Conservation (phyloP, 2,113 vertebrate species). For the Neoarius graeffei region DNA sequence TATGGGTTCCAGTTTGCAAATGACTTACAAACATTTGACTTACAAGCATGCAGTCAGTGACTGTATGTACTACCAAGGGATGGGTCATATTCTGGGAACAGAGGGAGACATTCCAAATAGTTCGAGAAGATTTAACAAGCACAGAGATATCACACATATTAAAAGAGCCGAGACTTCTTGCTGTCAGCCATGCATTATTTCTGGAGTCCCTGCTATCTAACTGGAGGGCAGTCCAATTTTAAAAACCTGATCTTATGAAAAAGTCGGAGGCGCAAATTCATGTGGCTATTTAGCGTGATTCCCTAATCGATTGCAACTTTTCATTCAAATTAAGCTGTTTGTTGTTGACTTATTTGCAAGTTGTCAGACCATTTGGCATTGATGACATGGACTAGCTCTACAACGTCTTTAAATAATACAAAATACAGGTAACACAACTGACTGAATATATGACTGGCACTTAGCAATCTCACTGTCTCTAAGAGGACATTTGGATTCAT, state of each 20-base stretch:
- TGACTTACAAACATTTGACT: constrained; percentile 18
- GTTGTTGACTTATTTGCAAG: neutral
- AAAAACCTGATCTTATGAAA: neutral
- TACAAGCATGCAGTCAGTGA: constrained; percentile 2
- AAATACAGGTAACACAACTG: neutral
- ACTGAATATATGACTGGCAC: neutral
- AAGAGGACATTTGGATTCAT: constrained; percentile 30
- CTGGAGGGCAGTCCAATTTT: neutral
- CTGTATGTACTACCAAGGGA: neutral
- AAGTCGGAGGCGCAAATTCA: neutral
- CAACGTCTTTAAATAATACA: neutral
- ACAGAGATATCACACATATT: neutral
- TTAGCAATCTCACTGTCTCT: neutral
- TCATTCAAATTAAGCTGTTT: neutral
- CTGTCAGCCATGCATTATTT: neutral
- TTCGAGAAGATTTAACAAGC: neutral
- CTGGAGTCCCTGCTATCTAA: neutral
- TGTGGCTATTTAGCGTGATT: neutral
- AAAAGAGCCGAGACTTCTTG: neutral
- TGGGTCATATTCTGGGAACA: neutral
- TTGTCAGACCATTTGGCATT: neutral
- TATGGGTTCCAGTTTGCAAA: neutral
- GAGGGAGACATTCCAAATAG: neutral
- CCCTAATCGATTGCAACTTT: neutral
- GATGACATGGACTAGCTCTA: neutral